phyloP scores from a whole-genome alignment of 2,797 vertebrate genomes.

The Argya squamiceps region DNA sequence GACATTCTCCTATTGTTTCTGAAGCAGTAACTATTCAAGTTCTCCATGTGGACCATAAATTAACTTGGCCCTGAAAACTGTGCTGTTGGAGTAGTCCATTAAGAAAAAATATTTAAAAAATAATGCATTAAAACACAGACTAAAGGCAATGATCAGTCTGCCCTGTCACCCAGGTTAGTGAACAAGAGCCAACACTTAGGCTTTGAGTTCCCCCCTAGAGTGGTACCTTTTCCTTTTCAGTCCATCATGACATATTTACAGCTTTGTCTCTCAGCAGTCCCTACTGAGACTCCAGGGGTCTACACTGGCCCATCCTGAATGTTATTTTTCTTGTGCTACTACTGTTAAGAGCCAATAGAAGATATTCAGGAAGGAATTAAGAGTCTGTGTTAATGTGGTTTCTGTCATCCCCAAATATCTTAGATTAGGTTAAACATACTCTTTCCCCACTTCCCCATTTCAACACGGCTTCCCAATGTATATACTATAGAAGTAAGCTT shows the following conservation, averaged over 20 bases:
- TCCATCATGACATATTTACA: neutral
- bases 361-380: conserved; percentile 23
- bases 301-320: neutral
- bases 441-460: neutral
- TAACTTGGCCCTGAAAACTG: neutral
- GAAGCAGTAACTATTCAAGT: neutral
- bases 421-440: neutral
- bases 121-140: neutral
- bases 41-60: neutral
- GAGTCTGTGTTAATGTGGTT: neutral
- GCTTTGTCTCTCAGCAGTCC: neutral
- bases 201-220: neutral
- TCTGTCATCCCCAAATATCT: conserved; percentile 6
- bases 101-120: neutral
- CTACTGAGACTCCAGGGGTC: neutral
- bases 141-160: neutral
- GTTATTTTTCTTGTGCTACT: neutral
- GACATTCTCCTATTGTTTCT: neutral
- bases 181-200: neutral
- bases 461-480: neutral
- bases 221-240: conserved; percentile 4
- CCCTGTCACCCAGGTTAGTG: neutral
- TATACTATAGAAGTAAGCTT: neutral
- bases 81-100: neutral
- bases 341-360: conserved; percentile 3